Evolutionary conservation across 2,797 vertebrate species (phyloP).

Genomic region (Sus cebifrons): DNA sequence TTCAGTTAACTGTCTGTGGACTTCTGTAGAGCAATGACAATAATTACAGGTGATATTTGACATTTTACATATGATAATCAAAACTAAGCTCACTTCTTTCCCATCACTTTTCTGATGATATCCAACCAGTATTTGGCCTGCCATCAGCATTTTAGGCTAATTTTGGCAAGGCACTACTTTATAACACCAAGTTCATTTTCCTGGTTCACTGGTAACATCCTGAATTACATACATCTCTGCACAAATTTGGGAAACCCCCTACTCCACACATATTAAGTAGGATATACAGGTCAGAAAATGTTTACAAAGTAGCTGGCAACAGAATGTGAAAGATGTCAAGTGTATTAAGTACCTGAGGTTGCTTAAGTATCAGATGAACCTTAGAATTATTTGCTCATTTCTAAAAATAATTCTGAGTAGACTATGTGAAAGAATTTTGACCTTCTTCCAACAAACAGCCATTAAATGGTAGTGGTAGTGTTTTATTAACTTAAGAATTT

Average conservation of each 20-base stretch:
- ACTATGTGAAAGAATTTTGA: conserved; percentile 52
- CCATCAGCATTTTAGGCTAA: not conserved
- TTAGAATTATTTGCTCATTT: conserved; percentile 46
- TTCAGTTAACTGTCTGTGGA: not conserved
- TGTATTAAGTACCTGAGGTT: conserved; percentile 26
- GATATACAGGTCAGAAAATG: not conserved
- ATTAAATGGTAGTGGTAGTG: not conserved
- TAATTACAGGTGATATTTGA: not conserved
- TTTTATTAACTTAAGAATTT: conserved; percentile 28
- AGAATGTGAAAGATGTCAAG: conserved; percentile 51
- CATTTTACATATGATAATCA: not conserved
- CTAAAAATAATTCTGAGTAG: conserved; percentile 77
- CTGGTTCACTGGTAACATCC: not conserved
- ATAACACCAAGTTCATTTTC: conserved; percentile 29
- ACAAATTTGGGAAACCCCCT: not conserved
- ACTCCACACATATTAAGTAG: not conserved
- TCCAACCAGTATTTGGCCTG: not conserved
- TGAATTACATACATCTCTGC: not conserved
- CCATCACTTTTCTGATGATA: not conserved
- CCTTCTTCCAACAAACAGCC: conserved; percentile 9
- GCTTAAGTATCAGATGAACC: conserved; percentile 56
- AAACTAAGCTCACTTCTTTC: conserved; percentile 47
- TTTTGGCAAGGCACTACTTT: conserved; percentile 43
- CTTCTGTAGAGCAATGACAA: not conserved
- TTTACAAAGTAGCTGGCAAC: conserved; percentile 39